Base-by-base conservation (phyloP, 2,113 vertebrate genomes). In the Pangasianodon hypophthalmus region DNA sequence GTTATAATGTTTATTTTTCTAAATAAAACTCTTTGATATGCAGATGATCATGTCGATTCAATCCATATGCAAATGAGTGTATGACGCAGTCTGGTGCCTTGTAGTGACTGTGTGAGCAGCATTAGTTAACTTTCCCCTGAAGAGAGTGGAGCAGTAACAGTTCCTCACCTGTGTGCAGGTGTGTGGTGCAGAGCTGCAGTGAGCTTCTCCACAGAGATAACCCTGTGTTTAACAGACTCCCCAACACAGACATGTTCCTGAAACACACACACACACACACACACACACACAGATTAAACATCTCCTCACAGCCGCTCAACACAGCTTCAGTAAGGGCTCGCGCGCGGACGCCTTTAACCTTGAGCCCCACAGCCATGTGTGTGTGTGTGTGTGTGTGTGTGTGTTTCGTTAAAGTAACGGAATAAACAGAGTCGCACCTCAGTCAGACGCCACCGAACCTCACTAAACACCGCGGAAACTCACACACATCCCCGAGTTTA, bases 151-250 rank as follows among this genome's bases (percentile, higher is more conserved):
- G n/a, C 11, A 32, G 64, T 10, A 13, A 73, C 69, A 37, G 16
- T 8, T 81, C 48, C 87, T 73, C 67, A 92, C 92, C 90, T 81
- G 92, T 89, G 46, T 81, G 84, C 6, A 92, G 84, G 44, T 85
- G 87, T 85, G 75, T 75, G 19, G 88, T 29, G 19, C 90, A 90
- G 26, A 85, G 19, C 1, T 83, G 88, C 37, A 90, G 0, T 0
- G 88, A 87, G 32, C 24, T 50, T 3, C 84, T 71, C 46, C 88
- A 88, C 77, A 92, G 50, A 13, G 89, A 82, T 37, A 89, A 26
- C 1, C 71, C 85, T 21, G 32, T 84, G 69, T 88, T 88, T 29
- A 88, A 18, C 56, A 89, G 10, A 32, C 37, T 86, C 67, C 87
- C 77, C 37, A 89, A 89, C 32, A 83, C 19, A 41, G 85, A 62